Base-by-base conservation (phyloP, 2,888 invertebrate species). In the Masnerella sp. region DNA sequence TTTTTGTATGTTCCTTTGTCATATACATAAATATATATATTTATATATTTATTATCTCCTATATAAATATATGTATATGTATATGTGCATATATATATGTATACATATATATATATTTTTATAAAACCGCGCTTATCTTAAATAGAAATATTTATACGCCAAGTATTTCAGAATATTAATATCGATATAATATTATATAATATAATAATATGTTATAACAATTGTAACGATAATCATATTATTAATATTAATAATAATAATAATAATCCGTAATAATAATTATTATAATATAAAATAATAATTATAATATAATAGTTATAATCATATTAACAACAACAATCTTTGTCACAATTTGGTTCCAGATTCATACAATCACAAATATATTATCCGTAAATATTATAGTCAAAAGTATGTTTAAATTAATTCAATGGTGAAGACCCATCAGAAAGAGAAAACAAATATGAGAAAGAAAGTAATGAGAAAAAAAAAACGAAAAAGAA, bases 341-440 rank as follows among this genome's bases (percentile, higher is more conserved):
- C 87, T 87, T 87, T 86, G 87, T 86, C 85, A 87, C 83, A 86
- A 84, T 87, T 87, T 87, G 87, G 87, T 87, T 87, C 86, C 85
- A 86, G 86, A 87, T 86, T 87, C 85, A 85, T 86, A 87, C 85
- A 86, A 87, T 87, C 86, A 87, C 87, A 86, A 85, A 85, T 87
- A 85, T 87, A 86, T 86, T 85, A 85, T 84, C 83, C 80, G 81
- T 85, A 86, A 84, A 61, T 51, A 61, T 56, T 56, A 56, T 61
- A 61, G 40, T 61, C 47, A 61, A 61, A 84, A 81, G 79, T 83
- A 82, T 84, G 83, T 49, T 84, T 85, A 85, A 85, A 85, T 84
- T 84, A 86, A 84, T 81, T 59, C 17, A 61, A 61, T 61, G 59
- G 59, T 28, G 20, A 12, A 49, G 49, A 61, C 30, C 59, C 49